A percentile compares a stretch with the other conserved stretches of the same genome.
Conservation (phyloP, 2,113 vertebrate species). For the Lutjanus erythropterus region DNA sequence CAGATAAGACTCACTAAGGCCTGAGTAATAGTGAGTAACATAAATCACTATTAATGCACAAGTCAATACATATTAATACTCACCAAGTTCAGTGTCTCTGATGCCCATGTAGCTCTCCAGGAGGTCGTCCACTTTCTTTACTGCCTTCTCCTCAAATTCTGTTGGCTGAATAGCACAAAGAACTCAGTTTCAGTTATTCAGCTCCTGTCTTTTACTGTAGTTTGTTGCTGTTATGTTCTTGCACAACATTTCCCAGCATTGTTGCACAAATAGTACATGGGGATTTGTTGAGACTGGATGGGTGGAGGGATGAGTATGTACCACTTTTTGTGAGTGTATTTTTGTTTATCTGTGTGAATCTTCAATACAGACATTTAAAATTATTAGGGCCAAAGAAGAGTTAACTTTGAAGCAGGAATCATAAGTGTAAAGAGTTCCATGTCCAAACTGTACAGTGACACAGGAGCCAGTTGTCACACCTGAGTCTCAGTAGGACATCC, state of each 20-base stretch:
- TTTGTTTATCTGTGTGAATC: background rate
- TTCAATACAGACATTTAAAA: no score
- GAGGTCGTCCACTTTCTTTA: slow-evolving; percentile 94
- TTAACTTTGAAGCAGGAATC: background rate
- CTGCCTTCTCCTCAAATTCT: slow-evolving; percentile 93
- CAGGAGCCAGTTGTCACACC: no score
- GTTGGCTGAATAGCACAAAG: slow-evolving; percentile 85
- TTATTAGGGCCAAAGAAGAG: no score
- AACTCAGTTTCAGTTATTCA: background rate
- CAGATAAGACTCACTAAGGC: background rate
- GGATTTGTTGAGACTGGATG: background rate
- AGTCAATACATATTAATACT: slow-evolving; percentile 49
- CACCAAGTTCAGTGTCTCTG: slow-evolving; percentile 94
- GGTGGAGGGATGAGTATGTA: background rate
- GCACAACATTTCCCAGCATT: background rate
- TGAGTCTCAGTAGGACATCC: no score
- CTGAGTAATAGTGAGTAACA: background rate
- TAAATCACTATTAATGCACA: background rate
- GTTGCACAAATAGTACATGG: background rate
- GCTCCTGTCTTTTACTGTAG: background rate
- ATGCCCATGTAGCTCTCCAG: slow-evolving; percentile 99
- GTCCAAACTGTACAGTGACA: no score
- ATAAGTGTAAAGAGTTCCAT: background rate
- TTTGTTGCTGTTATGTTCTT: background rate
- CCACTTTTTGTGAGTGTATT: background rate